A percentile compares a stretch with the other conserved stretches of the same genome.
Conservation (phyloP, 2,888 invertebrate species). For the Caenorhabditis sulstoni region DNA sequence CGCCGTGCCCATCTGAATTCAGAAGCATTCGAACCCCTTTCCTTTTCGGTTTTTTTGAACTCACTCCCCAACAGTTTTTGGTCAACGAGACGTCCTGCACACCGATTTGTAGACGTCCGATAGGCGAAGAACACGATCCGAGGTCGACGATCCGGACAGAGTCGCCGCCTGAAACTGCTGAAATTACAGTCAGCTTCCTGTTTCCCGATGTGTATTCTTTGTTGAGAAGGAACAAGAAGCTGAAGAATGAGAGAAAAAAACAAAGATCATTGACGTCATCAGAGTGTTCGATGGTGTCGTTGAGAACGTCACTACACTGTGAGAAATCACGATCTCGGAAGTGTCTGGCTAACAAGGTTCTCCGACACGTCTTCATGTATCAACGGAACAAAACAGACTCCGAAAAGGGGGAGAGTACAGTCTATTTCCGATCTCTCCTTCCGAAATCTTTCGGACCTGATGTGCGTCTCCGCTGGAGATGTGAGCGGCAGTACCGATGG, state of each 20-base stretch:
- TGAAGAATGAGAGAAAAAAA: constrained; percentile 16
- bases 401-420: not conserved
- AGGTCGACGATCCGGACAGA: constrained; percentile 55
- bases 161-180: constrained; percentile 37
- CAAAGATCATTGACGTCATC: constrained; percentile 49
- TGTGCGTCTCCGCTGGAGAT: no score
- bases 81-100: constrained; percentile 59
- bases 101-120: constrained; percentile 58
- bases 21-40: no score
- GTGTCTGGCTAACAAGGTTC: constrained; percentile 1
- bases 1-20: constrained; percentile 60
- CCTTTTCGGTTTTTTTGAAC: constrained; percentile 7
- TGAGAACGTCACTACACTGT: constrained; percentile 18
- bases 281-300: constrained; percentile 18
- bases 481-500: no score
- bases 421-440: no score
- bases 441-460: not conserved
- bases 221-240: constrained; percentile 2
- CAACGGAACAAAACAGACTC: constrained; percentile 3
- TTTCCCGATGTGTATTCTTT: no score
- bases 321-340: constrained; percentile 17
- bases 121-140: constrained; percentile 58
- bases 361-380: constrained; percentile 9
- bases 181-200: not conserved
- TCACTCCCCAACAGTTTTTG: constrained; percentile 58